phyloP scores from a whole-genome alignment of 2,797 vertebrate genomes.

The Dallia pectoralis region DNA sequence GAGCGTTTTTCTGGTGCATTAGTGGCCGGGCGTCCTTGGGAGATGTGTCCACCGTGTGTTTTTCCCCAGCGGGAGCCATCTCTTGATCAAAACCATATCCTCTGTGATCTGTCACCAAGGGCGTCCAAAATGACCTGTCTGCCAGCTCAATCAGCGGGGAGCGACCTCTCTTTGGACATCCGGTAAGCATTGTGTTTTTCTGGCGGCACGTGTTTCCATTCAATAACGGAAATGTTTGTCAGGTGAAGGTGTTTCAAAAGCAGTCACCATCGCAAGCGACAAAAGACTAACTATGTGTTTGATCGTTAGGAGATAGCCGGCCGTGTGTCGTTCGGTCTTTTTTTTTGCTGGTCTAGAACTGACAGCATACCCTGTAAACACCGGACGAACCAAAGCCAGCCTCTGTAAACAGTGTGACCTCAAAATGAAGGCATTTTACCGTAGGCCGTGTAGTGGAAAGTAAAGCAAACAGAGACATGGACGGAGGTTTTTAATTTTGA shows the following conservation, averaged over 20 bases:
- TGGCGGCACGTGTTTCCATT: slow-evolving; percentile 26
- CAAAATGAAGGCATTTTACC: slow-evolving; percentile 54
- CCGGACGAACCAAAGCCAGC: slow-evolving; percentile 43
- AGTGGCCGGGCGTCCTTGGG: slow-evolving; percentile 66
- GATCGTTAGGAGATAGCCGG: not conserved
- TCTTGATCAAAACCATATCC: slow-evolving; percentile 65
- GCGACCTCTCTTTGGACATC: slow-evolving; percentile 31
- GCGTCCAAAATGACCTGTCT: slow-evolving; percentile 27
- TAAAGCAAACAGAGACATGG: not conserved
- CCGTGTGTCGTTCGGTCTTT: slow-evolving; percentile 33
- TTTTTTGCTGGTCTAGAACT: slow-evolving; percentile 28
- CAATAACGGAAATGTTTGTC: slow-evolving; percentile 6
- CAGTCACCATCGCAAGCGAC: too few species aligned
- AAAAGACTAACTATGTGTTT: slow-evolving; percentile 15
- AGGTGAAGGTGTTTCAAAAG: not conserved
- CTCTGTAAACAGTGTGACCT: slow-evolving; percentile 38
- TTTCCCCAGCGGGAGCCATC: slow-evolving; percentile 14
- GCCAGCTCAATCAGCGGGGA: slow-evolving; percentile 48
- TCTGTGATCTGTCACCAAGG: slow-evolving; percentile 56
- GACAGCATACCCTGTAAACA: slow-evolving; percentile 22
- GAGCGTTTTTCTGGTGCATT: slow-evolving; percentile 45
- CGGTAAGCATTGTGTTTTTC: not conserved
- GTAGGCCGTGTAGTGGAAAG: slow-evolving; percentile 4
- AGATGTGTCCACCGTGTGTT: slow-evolving; percentile 34
- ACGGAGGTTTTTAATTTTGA: not conserved